These are phyloP conservation scores for Zosterops hypoxanthus DNA, from an alignment of 2,113 vertebrate species.

Conservation along the genomic window DNA sequence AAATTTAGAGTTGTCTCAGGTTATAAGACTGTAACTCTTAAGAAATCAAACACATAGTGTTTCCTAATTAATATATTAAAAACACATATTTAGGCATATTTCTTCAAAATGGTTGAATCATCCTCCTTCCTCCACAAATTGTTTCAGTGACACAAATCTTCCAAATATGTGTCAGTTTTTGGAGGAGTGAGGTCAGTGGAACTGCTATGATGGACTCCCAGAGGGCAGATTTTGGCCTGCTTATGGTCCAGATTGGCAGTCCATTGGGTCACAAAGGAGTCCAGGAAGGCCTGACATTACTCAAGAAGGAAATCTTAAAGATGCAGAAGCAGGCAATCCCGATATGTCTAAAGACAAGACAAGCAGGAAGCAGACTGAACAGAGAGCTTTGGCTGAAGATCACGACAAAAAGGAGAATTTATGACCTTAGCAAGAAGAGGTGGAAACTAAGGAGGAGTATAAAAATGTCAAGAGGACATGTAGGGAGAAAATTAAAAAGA, in stretches of 20 bases:
- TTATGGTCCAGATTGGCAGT: not conserved
- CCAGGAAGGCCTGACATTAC: not conserved
- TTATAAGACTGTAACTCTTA: not conserved
- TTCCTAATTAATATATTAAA: not conserved
- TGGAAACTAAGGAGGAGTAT: not conserved
- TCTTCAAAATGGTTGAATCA: not conserved
- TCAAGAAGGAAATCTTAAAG: not conserved
- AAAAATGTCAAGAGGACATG: not conserved
- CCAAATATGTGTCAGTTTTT: not conserved
- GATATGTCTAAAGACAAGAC: accelerated
- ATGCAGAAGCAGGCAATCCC: not conserved
- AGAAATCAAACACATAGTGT: not conserved
- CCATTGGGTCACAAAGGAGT: not conserved
- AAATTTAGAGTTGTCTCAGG: not conserved
- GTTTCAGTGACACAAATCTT: not conserved
- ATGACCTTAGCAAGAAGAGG: not conserved
- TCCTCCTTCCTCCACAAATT: not conserved
- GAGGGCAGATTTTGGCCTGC: not conserved
- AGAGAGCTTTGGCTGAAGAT: not conserved
- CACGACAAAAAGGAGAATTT: not conserved
- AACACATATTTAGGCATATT: not conserved
- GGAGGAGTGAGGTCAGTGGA: not conserved
- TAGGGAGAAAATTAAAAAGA: not conserved
- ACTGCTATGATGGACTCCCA: accelerated
- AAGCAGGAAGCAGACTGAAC: not conserved